phyloP scores from a whole-genome alignment of 2,113 vertebrate species.

The Neolamprologus modestus region DNA sequence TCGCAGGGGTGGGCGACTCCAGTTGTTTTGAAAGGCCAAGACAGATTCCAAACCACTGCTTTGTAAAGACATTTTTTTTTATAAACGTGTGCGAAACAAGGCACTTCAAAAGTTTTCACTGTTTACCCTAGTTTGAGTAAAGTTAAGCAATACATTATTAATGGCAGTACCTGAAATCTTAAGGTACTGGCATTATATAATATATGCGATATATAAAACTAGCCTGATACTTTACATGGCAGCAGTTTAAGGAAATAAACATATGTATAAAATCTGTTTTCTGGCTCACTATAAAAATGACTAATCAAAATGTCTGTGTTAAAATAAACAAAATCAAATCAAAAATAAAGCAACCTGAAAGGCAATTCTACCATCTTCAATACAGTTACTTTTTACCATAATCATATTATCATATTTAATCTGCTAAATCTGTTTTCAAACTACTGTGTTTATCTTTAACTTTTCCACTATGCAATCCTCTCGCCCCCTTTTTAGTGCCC shows the following conservation, averaged over 20 bases:
- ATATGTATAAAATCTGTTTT: not conserved
- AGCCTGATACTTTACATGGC: not conserved
- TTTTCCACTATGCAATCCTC: not conserved
- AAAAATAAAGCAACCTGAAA: not conserved
- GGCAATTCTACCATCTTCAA: not conserved
- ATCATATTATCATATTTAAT: not conserved
- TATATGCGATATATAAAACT: not conserved
- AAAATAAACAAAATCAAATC: not conserved
- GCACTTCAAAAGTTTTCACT: not conserved
- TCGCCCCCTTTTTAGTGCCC: not conserved
- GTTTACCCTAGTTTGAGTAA: not conserved
- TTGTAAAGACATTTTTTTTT: not conserved
- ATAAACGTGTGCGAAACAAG: not conserved
- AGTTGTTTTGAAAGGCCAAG: not conserved
- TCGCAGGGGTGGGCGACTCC: not conserved
- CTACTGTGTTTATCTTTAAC: not conserved
- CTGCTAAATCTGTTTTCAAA: not conserved
- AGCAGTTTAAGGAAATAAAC: not conserved
- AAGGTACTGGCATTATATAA: not conserved
- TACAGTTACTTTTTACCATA: not conserved
- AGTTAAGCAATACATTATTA: not conserved
- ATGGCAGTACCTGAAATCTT: not conserved
- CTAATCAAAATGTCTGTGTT: not conserved
- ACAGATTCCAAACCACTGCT: not conserved
- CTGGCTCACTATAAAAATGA: not conserved